Evolutionary conservation across 2,797 vertebrate species (phyloP).

Genomic region (Zenarchopterus dispar): DNA sequence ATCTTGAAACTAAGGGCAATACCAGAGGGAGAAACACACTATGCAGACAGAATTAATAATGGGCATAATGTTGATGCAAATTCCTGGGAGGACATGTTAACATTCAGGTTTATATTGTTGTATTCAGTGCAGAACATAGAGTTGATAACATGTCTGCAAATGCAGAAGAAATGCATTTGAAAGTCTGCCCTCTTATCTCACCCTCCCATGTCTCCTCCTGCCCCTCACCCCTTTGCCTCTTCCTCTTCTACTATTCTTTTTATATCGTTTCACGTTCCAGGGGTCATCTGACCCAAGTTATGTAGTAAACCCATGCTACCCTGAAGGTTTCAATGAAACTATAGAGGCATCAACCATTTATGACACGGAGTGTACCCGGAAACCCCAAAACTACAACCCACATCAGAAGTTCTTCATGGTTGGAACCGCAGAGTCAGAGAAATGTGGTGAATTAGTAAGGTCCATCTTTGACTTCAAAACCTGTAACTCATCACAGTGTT

Average conservation of each 20-base stretch:
- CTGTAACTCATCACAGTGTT: conserved; percentile 82
- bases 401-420: conserved; percentile 70
- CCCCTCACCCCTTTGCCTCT: too few species aligned
- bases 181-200: background rate
- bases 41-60: conserved; percentile 8
- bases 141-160: too few species aligned
- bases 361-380: conserved; percentile 85
- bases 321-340: conserved; percentile 73
- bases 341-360: conserved; percentile 77
- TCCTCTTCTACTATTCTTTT: background rate
- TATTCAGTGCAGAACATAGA: background rate
- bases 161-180: background rate
- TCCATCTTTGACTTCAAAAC: conserved; percentile 85
- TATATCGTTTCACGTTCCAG: conserved; percentile 61
- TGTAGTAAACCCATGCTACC: conserved; percentile 89
- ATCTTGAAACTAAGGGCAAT: conserved; percentile 15
- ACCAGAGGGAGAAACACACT: conserved; percentile 11
- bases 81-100: conserved; percentile 3
- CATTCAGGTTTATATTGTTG: conserved; percentile 3
- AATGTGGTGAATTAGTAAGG: conserved; percentile 82
- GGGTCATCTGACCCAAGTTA: conserved; percentile 46
- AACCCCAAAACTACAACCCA: conserved; percentile 72
- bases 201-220: background rate
- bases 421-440: conserved; percentile 80
- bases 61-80: background rate